Evolutionary conservation across 2,113 vertebrate genomes (phyloP), one percentile per base, ranked within the genome.

Genomic region (Tinamus guttatus): DNA sequence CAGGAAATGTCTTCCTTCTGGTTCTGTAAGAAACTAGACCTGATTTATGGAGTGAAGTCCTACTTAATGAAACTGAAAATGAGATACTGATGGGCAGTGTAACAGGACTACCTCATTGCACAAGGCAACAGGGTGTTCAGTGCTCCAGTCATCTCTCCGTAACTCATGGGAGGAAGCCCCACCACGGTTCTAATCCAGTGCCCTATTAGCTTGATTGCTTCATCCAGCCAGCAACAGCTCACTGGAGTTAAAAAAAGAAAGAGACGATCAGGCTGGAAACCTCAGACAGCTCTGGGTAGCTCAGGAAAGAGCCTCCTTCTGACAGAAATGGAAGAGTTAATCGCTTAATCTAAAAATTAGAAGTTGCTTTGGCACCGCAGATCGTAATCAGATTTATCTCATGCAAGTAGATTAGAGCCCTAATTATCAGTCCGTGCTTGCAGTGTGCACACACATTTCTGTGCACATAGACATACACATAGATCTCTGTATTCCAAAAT

Each of bases 21-120:
- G 89, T 83, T 38, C 71, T 91, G 85, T 43, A 89, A 95, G 47
- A 64, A 89, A 85, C 0, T 2, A 87, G 67, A 91, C 43, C 40
- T 94, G 81, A 95, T 95, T 96, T 95, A 96, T 89, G 80, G 92
- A 93, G 85, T 83, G 58, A 89, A 90, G 47, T 91, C 94, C 75
- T 83, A 30, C 49, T 95, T 89, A 92, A 90, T 59, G 81, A 79
- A 91, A 87, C 67, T 87, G 91, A 73, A 92, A 95, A 97, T 87
- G 34, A 80, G 79, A 93, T 73, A 85, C 70, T 93, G 78, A 77
- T 91, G 94, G 54, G 63, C 87, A 47, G 49, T 89, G 47, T 87
- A 47, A 64, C 92, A 91, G 89, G 94, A 89, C 94, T 87, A 96
- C 93, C 87, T 77, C 75, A 43, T 63, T 87, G 74, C 9, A 3